Conservation (phyloP, 2,113 vertebrate species). For the Meriones unguiculatus region DNA sequence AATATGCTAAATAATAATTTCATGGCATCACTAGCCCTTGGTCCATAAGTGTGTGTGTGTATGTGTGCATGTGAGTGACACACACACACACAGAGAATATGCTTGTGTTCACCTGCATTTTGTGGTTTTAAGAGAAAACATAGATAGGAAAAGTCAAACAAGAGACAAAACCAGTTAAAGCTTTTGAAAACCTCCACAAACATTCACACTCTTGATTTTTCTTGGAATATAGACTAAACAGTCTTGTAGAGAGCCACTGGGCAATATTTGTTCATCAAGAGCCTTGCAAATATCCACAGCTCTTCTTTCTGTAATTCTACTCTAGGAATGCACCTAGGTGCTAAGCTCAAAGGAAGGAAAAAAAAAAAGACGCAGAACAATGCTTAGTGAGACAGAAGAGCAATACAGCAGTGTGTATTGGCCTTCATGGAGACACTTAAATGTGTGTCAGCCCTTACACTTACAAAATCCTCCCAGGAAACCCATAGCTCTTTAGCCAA, state of each 20-base stretch:
- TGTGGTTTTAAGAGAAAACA: not conserved
- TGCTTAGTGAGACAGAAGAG: not conserved
- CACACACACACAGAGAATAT: no score
- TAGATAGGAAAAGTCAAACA: not conserved
- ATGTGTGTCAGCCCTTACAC: not conserved
- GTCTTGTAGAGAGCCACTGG: not conserved
- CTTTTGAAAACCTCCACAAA: not conserved
- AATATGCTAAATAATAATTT: not conserved
- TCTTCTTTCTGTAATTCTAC: not conserved
- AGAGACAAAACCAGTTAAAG: conserved; percentile 6
- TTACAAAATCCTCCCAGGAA: not conserved
- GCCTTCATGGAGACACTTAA: not conserved
- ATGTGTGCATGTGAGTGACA: not conserved
- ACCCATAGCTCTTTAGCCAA: not conserved
- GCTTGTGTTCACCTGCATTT: not conserved
- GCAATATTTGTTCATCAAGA: conserved; percentile 16
- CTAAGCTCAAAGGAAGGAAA: not conserved
- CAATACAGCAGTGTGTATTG: accelerated
- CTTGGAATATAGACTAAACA: not conserved
- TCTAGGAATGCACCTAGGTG: not conserved
- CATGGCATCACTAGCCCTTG: not conserved
- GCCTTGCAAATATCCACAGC: not conserved
- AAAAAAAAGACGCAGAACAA: not conserved
- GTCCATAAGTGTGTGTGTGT: not conserved
- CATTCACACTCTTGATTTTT: not conserved